Conservation (phyloP, 2,888 invertebrate species). For the Ectemnius lituratus region DNA sequence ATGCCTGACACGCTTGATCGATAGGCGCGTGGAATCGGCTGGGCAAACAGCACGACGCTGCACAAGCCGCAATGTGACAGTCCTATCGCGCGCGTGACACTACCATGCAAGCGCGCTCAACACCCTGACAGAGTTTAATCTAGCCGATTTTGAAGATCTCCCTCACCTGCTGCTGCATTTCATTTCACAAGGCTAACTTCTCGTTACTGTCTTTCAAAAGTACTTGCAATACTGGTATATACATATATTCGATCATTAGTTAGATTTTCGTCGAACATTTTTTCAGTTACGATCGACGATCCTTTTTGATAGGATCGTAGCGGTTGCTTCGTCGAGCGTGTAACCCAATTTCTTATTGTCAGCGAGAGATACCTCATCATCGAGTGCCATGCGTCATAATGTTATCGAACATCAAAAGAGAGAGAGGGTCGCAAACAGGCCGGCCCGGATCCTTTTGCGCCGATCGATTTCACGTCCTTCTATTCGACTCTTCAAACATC, state of each 20-base stretch:
- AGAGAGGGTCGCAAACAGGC: slow-evolving; percentile 17
- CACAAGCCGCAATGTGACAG: slow-evolving; percentile 7
- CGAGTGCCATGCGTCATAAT: slow-evolving; percentile 65
- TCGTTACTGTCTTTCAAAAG: too few species aligned
- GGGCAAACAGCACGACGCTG: slow-evolving; percentile 61
- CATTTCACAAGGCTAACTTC: too few species aligned
- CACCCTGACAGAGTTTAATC: too few species aligned
- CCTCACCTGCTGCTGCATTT: too few species aligned
- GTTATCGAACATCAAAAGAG: slow-evolving; percentile 54
- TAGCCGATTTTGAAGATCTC: too few species aligned
- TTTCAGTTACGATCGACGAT: slow-evolving; percentile 16
- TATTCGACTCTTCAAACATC: slow-evolving; percentile 50
- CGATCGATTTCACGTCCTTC: slow-evolving; percentile 55
- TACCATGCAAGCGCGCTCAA: too few species aligned
- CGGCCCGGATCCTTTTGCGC: slow-evolving; percentile 34
- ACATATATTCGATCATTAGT: too few species aligned
- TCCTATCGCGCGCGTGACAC: slow-evolving; percentile 2
- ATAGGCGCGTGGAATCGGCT: slow-evolving; percentile 69
- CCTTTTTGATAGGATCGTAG: slow-evolving; percentile 26
- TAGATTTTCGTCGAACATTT: slow-evolving; percentile 17
- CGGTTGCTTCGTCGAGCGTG: slow-evolving; percentile 53
- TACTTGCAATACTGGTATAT: too few species aligned
- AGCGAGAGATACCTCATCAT: slow-evolving; percentile 56
- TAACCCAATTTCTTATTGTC: slow-evolving; percentile 55
- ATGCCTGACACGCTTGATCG: slow-evolving; percentile 76